Evolutionary conservation across 2,113 vertebrate genomes (phyloP).

Genomic region (Daboia siamensis): DNA sequence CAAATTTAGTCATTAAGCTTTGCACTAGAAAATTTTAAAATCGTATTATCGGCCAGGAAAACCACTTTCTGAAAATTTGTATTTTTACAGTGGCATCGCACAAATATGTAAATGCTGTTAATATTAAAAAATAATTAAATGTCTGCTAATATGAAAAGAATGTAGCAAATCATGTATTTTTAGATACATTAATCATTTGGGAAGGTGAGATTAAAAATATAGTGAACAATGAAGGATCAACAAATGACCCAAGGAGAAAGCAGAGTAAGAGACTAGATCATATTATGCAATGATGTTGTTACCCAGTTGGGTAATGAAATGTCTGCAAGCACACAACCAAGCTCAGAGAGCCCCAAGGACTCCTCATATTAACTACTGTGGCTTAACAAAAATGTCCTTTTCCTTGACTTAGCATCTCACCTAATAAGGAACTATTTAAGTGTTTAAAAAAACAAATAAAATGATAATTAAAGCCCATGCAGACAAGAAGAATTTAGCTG

Average conservation of each 20-base stretch:
- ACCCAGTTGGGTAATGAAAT: not conserved
- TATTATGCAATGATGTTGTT: not conserved
- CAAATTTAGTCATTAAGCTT: slow-evolving; percentile 49
- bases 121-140: not conserved
- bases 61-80: slow-evolving; percentile 53
- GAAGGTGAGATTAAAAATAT: not conserved
- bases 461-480: not conserved
- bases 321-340: not conserved
- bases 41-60: slow-evolving; percentile 32
- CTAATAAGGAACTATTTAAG: not conserved
- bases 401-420: not conserved
- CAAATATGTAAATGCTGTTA: too few species aligned
- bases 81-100: not conserved
- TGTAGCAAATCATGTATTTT: not conserved
- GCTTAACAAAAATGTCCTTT: not conserved
- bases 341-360: not conserved
- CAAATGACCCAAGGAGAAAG: not conserved
- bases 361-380: not conserved
- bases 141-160: not conserved
- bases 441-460: not conserved
- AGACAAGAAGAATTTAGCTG: not conserved
- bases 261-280: not conserved
- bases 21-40: slow-evolving; percentile 31
- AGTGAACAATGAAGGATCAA: not conserved
- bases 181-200: not conserved